Evolutionary conservation across 2,888 invertebrate genomes (phyloP), one percentile per base, ranked within the genome.

Genomic region (Sylvicola cinctus): DNA sequence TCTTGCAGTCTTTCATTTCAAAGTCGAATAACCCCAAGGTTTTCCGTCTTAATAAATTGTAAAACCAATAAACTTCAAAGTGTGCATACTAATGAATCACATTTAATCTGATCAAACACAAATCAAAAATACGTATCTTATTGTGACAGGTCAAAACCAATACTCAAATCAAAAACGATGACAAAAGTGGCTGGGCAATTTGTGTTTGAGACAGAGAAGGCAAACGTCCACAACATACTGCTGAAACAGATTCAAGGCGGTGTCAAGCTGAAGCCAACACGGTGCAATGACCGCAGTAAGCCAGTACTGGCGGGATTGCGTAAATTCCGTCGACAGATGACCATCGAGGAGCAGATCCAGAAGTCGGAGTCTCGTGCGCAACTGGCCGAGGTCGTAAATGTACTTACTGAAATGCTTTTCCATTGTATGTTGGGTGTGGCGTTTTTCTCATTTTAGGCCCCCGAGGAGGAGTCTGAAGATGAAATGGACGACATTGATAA

Each of bases 401-500:
- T 20, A 29, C 31, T 35, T 31, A 30, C n/a, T n/a, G n/a, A n/a
- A n/a, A n/a, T 30, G 6, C 29, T 20, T 29, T 28, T 16, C 16
- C 26, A 28, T 17, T 17, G 17, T 12, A 29, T 30, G 3, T 30
- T 30, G 16, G 5, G 5, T 15, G 27, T 27, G 27, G 15, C 16
- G 28, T 12, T 11, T 16, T 27, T 12, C 28, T 32, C 13, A 15
- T n/a, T 25, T 20, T n/a, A 37, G 15, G 33, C 16, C 14, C 29
- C 63, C n/a, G 69, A 72, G 45, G 70, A 70, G 46, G 70, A 71
- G 36, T 79, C 77, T 45, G 71, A 68, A 12, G 85, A 87, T 50
- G 87, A 87, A 49, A 70, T 85, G 66, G 87, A 88, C 45, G 88
- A 88, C 48, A 87, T 88, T 44, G 88, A 88, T 48, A 81, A 78